Evolutionary conservation across 2,113 vertebrate species (phyloP), one percentile per base, ranked within the genome.

Genomic region (Notarius quadriscutis): DNA sequence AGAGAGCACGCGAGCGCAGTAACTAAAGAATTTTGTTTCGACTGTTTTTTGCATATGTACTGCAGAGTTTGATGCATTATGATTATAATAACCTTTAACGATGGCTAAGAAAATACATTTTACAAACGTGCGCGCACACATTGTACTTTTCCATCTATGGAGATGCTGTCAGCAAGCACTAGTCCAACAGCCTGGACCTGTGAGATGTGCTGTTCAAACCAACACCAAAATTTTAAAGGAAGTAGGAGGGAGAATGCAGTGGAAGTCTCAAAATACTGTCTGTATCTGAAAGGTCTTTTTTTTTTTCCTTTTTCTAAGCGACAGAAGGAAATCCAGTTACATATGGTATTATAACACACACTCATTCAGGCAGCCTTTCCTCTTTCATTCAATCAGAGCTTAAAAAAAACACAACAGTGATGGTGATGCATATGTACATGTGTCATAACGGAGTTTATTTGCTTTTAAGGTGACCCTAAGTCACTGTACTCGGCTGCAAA

Each of bases 401-500:
- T 41, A 17, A 71, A 71, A 34, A 71, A 17, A 71, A 18, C 20
- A 48, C 69, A 41, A 41, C 15, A 74, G 30, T 72, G 67, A 34
- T 41, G 67, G 34, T 51, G 22, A 22, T 4, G 6, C 22, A 74
- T 48, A 50, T 18, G 11, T 53, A 27, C 12, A 18, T 14, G 48
- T 50, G 34, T 25, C n/a, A 27, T 51, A 48, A 65, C 51, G 8
- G 22, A 34, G 17, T 48, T 78, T n/a, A 55, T 80, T 79, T 34
- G 53, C 9, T 41, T 81, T 81, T 57, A 34, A 48, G 5, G 60
- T 74, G 62, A 82, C 51, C 79, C 41, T n/a, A 20, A 55, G 22
- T 89, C 30, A 62, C 55, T 77, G 48, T 11, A 48, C 72, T 72
- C 69, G 79, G 83, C 34, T 86, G 84, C 86, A 89, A 89, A 91